Evolutionary conservation across 2,797 vertebrate species (phyloP), one percentile per base, ranked within the genome.

Genomic region (Peromyscus nudipes): DNA sequence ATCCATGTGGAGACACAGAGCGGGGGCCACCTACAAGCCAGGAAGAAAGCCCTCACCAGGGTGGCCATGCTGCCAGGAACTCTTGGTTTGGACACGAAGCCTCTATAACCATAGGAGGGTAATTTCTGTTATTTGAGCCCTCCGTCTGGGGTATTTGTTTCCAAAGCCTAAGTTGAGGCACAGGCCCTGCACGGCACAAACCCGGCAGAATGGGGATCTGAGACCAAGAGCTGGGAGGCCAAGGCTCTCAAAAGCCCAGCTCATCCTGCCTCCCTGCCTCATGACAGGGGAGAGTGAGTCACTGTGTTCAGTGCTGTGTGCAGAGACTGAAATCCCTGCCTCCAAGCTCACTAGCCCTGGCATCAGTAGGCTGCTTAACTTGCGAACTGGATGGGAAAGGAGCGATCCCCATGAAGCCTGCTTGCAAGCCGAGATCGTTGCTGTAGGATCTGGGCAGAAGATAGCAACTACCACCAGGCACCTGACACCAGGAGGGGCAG

Each of bases 1-100:
- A 37, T 1, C 9, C 27, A 3, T 0, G 0, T 6, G 34, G 60
- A 55, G 19, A 21, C 55, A 4, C 31, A 9, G 40, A 0, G 6
- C 65, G 27, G 55, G 29, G 10, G 52, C 13, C 3, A 0, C 16
- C 37, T 60, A 57, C 6, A 57, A 75, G 11, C 29, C 64, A 34
- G 46, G 57, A 91, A 75, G 27, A 67, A 55, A 7, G 34, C 2
- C 16, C 40, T 88, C 16, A 1, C 29, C 21, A 69, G 21, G 64
- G 31, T 37, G 80, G 37, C 17, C 49, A 0, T 7, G 31, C 31
- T 25, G 3, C 64, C 64, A 57, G 40, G 27, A n/a, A 25, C 37
- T 37, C 27, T 19, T 1, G 57, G 17, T 46, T 75, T 21, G 83
- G 9, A 75, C 43, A 17, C 27, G 31, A 60, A 11, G 25, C 19